Percentiles rank a stretch among this genome's conserved stretches.
These are phyloP conservation scores for Forbesichthys agassizii DNA, from an alignment of 2,113 vertebrate species.

Conservation along the genomic window DNA sequence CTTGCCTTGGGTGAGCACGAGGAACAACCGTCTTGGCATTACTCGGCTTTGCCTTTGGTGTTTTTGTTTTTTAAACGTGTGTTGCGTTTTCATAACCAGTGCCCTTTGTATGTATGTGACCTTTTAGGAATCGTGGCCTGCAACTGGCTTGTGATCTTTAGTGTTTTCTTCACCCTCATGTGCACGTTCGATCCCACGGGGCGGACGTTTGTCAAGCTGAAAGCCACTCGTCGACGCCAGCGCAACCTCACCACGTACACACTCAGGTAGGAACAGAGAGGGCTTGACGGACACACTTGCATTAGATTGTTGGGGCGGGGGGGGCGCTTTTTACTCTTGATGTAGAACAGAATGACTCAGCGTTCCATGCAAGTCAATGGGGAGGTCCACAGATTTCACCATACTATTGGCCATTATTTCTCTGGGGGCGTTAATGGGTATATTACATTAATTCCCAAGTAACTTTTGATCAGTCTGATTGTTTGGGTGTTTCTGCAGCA, in stretches of 20 bases:
- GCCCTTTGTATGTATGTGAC: constrained; percentile 1
- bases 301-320: no score
- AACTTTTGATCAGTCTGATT: no score
- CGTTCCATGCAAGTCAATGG: no score
- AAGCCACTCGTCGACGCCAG: constrained; percentile 92
- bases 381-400: no score
- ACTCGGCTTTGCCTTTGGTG: not conserved
- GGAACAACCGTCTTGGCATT: not conserved
- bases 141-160: constrained; percentile 98
- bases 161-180: constrained; percentile 94
- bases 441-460: no score
- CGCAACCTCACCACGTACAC: constrained; percentile 95
- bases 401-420: no score
- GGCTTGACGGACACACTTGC: no score
- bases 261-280: constrained; percentile 77
- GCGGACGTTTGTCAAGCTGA: constrained; percentile 95
- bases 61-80: not conserved
- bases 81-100: not conserved
- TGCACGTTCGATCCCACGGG: constrained; percentile 98
- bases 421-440: no score
- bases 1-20: constrained; percentile 87
- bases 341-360: not conserved
- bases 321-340: not conserved
- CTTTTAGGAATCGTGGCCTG: constrained; percentile 91
- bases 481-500: no score